Conservation (phyloP, 2,888 invertebrate species). For the Melanotus villosus region DNA sequence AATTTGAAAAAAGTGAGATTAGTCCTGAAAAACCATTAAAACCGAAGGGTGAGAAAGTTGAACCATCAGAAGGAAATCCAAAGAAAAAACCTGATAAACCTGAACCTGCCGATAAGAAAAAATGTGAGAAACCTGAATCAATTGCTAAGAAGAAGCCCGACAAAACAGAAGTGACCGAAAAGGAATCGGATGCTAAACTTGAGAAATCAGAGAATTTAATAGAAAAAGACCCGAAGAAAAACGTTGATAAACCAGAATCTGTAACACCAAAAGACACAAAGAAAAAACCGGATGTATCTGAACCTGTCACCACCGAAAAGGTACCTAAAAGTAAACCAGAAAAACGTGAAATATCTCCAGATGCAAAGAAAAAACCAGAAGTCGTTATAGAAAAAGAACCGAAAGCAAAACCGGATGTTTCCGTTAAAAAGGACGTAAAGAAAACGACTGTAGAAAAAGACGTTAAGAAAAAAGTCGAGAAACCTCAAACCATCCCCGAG, state of each 20-base stretch:
- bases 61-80: neutral
- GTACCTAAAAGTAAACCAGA: conserved; percentile 45
- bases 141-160: neutral
- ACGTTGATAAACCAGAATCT: conserved; percentile 7
- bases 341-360: conserved; percentile 47
- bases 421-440: conserved; percentile 36
- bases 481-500: conserved; percentile 45
- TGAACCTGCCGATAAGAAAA: neutral
- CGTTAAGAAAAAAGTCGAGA: conserved; percentile 26
- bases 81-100: conserved; percentile 10
- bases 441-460: conserved; percentile 45
- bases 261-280: conserved; percentile 35
- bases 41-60: neutral
- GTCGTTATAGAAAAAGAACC: conserved; percentile 38
- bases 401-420: conserved; percentile 44
- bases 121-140: neutral
- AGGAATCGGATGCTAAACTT: neutral
- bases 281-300: conserved; percentile 49
- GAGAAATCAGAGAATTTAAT: neutral
- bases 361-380: conserved; percentile 48
- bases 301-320: no score
- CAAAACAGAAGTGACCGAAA: neutral
- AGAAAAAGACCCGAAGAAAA: conserved; percentile 15
- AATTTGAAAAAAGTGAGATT: no score
- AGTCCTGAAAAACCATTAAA: no score